Base-by-base conservation (phyloP, 2,797 vertebrate genomes). In the Craterocephalus amniculus region DNA sequence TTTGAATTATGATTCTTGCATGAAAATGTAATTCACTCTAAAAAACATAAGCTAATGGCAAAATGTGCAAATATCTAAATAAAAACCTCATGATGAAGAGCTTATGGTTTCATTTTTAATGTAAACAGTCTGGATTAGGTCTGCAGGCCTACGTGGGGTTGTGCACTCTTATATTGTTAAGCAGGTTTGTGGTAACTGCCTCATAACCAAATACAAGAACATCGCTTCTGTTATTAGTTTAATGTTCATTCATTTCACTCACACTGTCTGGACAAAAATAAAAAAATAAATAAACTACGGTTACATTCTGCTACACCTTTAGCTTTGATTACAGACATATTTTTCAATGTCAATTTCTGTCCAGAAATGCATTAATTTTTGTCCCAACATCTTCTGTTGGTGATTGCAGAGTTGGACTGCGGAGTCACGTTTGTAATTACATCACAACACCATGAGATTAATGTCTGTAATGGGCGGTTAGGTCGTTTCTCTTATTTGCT, bases 401-500 rank as follows among this genome's bases (percentile, higher is more conserved):
- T 0, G 49, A 64, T 22, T n/a, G n/a, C n/a, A n/a, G n/a, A n/a
- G n/a, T n/a, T n/a, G n/a, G n/a, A n/a, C n/a, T n/a, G n/a, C n/a
- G n/a, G n/a, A n/a, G n/a, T n/a, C 12, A 54, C 22, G 11, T 67
- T 24, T 43, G 36, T 27, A 27, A 4, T 40, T 40, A 0, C 16
- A 11, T 24, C 36, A 26, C 4, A 36, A 54, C 29, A 58, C n/a
- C 16, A 27, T 27, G 32, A 36, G 22, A 27, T n/a, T 38, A 6
- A 0, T 29, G 26, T 52, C 52, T 49, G 4, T 0, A 49, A 29
- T 1, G 18, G 51, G 20, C 27, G 6, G 27, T 12, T 22, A 22
- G n/a, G 35, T 1, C 13, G 54, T 49, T 27, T 16, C 35, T 58
- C 43, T 57, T 86, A 94, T 75, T 92, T 93, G 36, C 88, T 87